Base-by-base conservation (phyloP, 1,140 invertebrate species). In the Procambarus virginalis region DNA sequence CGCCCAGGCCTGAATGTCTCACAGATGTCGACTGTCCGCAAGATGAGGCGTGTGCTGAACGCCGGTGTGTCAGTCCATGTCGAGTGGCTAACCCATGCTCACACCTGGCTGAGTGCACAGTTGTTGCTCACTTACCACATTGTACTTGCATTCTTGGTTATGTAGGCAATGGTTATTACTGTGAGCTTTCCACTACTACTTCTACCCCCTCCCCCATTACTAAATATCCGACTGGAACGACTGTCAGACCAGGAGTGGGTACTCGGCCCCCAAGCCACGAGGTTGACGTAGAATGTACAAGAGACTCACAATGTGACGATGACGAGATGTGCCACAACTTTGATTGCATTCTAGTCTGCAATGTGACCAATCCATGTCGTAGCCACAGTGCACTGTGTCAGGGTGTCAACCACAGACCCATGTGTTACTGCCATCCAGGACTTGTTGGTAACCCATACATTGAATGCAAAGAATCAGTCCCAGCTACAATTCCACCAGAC, bases 371-470 rank as follows among this genome's bases (percentile, higher is more conserved):
- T 78, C 80, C 87, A 0, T 89, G 87, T 49, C 51, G 20, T 76
- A 68, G 82, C 17, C 45, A 9, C 14, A 84, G 78, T 34, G 48
- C 76, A n/a, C 34, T 51, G 12, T 89, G 87, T 70, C 46, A 8
- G 34, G 87, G 87, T 48, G n/a, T 78, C 55, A 84, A 84, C 46
- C 87, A 89, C 76, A 73, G 75, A 3, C 87, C 97, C 17, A 94
- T 97, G 45, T 99, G 98, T 93, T 95, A 96, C 2, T 99, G 98
- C 93, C 95, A 96, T 90, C 96, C 97, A 92, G 97, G 96, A 12
- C 97, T 96, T 92, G 97, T 97, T 92, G 97, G 97, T 93, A 97
- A 98, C 94, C 97, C 97, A 46, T 96, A 97, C 91, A 95, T 95
- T 77, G 95, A 96, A 92, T 98, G 97, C 93, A 95, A 96, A 91